Evolutionary conservation across 1,140 invertebrate genomes (phyloP).

Genomic region (Drosophila sproati): DNA sequence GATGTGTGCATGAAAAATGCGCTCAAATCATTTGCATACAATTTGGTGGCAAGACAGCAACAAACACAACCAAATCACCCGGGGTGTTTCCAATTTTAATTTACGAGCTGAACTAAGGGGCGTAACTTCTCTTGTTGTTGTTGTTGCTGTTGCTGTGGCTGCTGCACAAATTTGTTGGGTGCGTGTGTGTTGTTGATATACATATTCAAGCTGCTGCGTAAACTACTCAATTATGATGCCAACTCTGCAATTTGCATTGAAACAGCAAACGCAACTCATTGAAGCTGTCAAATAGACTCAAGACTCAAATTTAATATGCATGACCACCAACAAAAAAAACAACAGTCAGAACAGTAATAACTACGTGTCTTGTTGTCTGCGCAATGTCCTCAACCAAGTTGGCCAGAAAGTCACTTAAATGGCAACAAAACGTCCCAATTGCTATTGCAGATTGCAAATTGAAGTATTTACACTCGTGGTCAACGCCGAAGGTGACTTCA

Average conservation of each 20-base stretch:
- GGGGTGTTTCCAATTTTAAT: conserved; percentile 54
- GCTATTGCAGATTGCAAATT: conserved; percentile 7
- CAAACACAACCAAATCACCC: conserved; percentile 11
- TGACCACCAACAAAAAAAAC: conserved; percentile 25
- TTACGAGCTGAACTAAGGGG: conserved; percentile 64
- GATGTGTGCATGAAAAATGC: conserved; percentile 48
- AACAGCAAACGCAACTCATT: conserved; percentile 44
- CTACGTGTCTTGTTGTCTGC: conserved; percentile 53
- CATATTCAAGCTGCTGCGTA: conserved; percentile 10
- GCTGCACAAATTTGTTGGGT: conserved; percentile 30
- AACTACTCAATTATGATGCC: conserved; percentile 75
- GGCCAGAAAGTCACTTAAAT: conserved; percentile 37
- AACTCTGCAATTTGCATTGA: conserved; percentile 64
- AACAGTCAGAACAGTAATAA: conserved; percentile 14
- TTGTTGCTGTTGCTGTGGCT: conserved; percentile 15
- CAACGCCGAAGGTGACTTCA: conserved; percentile 35
- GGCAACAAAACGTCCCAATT: conserved; percentile 22
- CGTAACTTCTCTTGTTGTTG: conserved; percentile 40
- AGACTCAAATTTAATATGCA: conserved; percentile 41
- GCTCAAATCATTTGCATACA: conserved; percentile 65
- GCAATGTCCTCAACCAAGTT: conserved; percentile 49
- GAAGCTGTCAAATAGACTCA: conserved; percentile 65
- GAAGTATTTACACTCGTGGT: conserved; percentile 8
- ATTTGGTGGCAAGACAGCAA: conserved; percentile 69
- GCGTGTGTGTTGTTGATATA: conserved; percentile 14